These are phyloP conservation scores for Dynastes maya DNA, from an alignment of 2,888 invertebrate species.

Conservation along the genomic window DNA sequence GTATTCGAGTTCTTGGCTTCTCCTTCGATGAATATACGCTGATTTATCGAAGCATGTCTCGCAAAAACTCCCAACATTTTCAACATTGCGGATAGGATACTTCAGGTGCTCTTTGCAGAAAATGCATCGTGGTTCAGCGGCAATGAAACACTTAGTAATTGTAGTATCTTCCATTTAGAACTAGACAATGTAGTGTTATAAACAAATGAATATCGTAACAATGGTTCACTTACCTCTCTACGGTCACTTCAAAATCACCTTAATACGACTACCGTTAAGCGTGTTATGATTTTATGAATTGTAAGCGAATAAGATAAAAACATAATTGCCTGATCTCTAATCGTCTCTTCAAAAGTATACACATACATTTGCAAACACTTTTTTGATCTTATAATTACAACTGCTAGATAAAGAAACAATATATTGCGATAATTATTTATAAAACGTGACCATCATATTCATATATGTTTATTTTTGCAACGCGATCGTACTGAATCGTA, in stretches of 20 bases:
- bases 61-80: slow-evolving; percentile 44
- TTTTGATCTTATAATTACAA: slow-evolving; percentile 13
- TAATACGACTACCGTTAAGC: background rate
- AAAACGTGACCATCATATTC: background rate
- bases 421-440: slow-evolving; percentile 15
- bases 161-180: slow-evolving; percentile 17
- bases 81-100: slow-evolving; percentile 39
- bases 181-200: slow-evolving; percentile 10
- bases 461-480: background rate
- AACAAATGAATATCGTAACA: slow-evolving; percentile 1
- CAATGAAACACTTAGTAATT: background rate
- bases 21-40: background rate
- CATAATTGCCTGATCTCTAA: slow-evolving; percentile 16
- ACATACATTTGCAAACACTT: background rate
- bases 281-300: background rate
- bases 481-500: background rate
- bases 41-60: slow-evolving; percentile 44
- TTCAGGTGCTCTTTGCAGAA: slow-evolving; percentile 37
- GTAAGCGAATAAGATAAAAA: background rate
- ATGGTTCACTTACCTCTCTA: slow-evolving; percentile 29
- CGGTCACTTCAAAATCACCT: background rate
- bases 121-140: background rate
- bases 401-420: slow-evolving; percentile 33
- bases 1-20: slow-evolving; percentile 28
- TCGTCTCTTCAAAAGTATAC: background rate